A percentile compares a stretch with the other conserved stretches of the same genome.
Evolutionary conservation across 1,140 invertebrate genomes (phyloP).

Genomic region (Harlomillsia oculata): DNA sequence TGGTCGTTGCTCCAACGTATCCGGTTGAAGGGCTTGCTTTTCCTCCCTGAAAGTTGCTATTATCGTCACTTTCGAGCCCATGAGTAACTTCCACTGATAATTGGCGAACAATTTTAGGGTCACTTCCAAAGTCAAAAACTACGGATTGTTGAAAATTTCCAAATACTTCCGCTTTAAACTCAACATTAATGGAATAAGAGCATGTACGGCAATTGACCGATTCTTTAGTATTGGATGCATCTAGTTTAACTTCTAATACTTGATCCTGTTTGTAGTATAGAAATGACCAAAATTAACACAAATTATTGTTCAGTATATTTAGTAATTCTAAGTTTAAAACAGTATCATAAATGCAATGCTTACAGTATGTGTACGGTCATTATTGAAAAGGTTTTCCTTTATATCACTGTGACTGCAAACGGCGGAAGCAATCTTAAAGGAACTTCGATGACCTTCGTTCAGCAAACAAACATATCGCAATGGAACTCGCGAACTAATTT

Average conservation of each 20-base stretch:
- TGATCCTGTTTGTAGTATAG: conserved; percentile 7
- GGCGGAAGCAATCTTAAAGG: conserved; percentile 50
- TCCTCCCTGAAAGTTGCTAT: conserved; percentile 8
- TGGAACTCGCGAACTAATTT: conserved; percentile 43
- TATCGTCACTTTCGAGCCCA: conserved; percentile 25
- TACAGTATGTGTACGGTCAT: too few species aligned
- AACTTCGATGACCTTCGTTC: conserved; percentile 58
- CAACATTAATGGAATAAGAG: conserved; percentile 56
- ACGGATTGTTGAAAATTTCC: conserved; percentile 71
- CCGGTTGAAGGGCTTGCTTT: background rate
- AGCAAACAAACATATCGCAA: conserved; percentile 56
- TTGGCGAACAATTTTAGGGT: conserved; percentile 59
- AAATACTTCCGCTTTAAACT: conserved; percentile 62
- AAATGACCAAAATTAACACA: too few species aligned
- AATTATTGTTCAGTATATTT: too few species aligned
- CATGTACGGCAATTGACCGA: too few species aligned
- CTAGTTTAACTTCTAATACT: too few species aligned
- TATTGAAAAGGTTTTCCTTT: too few species aligned
- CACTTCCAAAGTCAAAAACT: conserved; percentile 64
- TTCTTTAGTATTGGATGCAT: too few species aligned
- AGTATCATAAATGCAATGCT: too few species aligned
- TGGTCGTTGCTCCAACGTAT: background rate
- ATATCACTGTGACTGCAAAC: too few species aligned
- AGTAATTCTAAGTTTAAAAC: too few species aligned
- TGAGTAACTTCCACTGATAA: conserved; percentile 66